Percentiles rank a stretch among this genome's conserved stretches.
These are phyloP conservation scores for Catostylus mosaicus DNA, from an alignment of 30 jellyfish, hydroid and myxozoan genomes.

Conservation along the genomic window DNA sequence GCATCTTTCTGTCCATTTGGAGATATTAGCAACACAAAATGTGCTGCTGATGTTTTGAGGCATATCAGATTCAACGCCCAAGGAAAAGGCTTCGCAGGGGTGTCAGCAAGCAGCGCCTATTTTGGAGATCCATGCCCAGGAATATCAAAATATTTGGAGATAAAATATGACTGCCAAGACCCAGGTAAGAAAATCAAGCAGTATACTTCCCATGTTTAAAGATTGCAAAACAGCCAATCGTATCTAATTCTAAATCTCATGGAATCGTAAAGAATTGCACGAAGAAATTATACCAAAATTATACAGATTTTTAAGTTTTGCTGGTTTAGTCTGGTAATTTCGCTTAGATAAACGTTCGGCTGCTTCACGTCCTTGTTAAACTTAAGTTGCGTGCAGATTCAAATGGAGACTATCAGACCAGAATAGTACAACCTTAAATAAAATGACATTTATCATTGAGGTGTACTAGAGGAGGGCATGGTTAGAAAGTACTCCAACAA, in stretches of 20 bases:
- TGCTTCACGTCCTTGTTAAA: too few species aligned
- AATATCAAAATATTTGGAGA: constrained; percentile 38
- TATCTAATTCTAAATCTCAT: too few species aligned
- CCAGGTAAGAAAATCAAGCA: not conserved
- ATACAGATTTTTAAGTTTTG: not conserved
- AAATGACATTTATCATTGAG: too few species aligned
- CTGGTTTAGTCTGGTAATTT: not conserved
- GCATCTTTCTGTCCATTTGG: constrained; percentile 18
- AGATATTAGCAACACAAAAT: constrained; percentile 39
- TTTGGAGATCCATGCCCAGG: constrained; percentile 60
- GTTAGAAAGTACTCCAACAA: too few species aligned
- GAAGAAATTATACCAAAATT: not conserved
- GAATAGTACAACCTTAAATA: too few species aligned
- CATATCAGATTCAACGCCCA: constrained; percentile 5
- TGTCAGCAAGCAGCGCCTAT: constrained; percentile 29
- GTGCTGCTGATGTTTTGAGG: constrained; percentile 15
- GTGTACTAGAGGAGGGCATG: too few species aligned
- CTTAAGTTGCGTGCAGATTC: too few species aligned
- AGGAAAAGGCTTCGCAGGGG: not conserved
- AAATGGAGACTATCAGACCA: too few species aligned
- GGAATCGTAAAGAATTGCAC: not conserved
- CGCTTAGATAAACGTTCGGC: not conserved
- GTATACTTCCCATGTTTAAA: not conserved
- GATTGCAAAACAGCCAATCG: not conserved
- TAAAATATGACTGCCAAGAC: constrained; percentile 15